Evolutionary conservation across 2,113 vertebrate species (phyloP).

Genomic region (Oryzias curvinotus): DNA sequence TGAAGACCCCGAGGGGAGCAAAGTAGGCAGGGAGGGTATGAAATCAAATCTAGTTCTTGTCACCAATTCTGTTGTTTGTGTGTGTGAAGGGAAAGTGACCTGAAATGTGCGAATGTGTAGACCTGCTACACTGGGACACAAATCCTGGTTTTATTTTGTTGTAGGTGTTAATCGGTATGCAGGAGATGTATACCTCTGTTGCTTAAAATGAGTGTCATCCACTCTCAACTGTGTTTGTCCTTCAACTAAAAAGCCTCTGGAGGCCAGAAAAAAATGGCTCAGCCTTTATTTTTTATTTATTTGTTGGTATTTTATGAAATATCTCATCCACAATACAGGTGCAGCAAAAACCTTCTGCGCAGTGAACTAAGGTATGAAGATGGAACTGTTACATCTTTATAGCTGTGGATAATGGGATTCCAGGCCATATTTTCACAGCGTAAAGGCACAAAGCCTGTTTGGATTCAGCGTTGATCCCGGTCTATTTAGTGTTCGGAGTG

Average conservation of each 20-base stretch:
- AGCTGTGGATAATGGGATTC: constrained; percentile 61
- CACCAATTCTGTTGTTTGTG: constrained; percentile 45
- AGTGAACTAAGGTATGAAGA: constrained; percentile 50
- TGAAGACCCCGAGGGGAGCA: constrained; percentile 40
- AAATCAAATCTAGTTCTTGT: constrained; percentile 65
- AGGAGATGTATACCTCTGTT: constrained; percentile 24
- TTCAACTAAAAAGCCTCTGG: constrained; percentile 55
- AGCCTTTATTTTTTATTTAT: constrained; percentile 8
- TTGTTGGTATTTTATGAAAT: not conserved
- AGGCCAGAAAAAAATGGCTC: constrained; percentile 20
- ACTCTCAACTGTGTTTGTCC: constrained; percentile 35
- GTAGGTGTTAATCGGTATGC: constrained; percentile 29
- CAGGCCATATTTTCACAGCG: constrained; percentile 61
- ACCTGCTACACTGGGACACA: not conserved
- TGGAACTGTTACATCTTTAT: constrained; percentile 44
- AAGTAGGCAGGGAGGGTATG: constrained; percentile 42
- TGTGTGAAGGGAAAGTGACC: not conserved
- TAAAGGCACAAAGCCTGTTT: constrained; percentile 63
- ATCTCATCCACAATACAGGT: constrained; percentile 32
- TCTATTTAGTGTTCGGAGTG: constrained; percentile 50
- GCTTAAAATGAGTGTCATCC: constrained; percentile 41
- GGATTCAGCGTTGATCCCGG: constrained; percentile 59
- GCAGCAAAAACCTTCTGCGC: constrained; percentile 12
- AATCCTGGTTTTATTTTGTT: constrained; percentile 17
- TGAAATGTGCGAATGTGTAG: constrained; percentile 2